These are phyloP conservation scores for Isaurus tuberculatus DNA, from an alignment of 92 coral and sea anemone species.

Conservation along the genomic window DNA sequence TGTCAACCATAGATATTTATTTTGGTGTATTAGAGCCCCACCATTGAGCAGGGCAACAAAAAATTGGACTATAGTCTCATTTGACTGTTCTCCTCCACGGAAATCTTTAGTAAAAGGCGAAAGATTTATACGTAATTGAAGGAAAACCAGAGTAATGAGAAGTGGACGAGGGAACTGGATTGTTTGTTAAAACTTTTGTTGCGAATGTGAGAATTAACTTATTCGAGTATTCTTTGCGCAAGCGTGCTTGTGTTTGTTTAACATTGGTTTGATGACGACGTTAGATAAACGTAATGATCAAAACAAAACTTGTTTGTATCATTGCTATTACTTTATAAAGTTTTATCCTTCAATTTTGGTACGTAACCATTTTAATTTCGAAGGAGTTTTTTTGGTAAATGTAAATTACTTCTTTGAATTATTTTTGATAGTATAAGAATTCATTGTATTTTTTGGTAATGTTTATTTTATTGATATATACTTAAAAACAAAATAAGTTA, in stretches of 20 bases:
- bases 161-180: too few relatives aligned
- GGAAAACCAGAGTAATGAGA: conserved; percentile 40
- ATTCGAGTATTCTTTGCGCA: not conserved
- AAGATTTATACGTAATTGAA: conserved; percentile 71
- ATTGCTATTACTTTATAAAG: too few relatives aligned
- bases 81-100: conserved; percentile 91
- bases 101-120: conserved; percentile 95
- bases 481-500: too few relatives aligned
- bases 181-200: not conserved
- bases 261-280: not conserved
- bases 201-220: not conserved
- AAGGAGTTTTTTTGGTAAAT: too few relatives aligned
- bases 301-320: too few relatives aligned
- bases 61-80: conserved; percentile 88
- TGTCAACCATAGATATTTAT: not conserved
- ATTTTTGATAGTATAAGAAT: too few relatives aligned
- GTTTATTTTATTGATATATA: too few relatives aligned
- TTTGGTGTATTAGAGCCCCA: not conserved
- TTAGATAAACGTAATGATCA: not conserved
- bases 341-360: too few relatives aligned
- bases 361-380: too few relatives aligned
- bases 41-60: conserved; percentile 76
- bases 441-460: too few relatives aligned
- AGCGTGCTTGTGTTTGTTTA: not conserved
- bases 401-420: too few relatives aligned